Conservation (phyloP, 2,113 vertebrate species). For the Eira barbara region DNA sequence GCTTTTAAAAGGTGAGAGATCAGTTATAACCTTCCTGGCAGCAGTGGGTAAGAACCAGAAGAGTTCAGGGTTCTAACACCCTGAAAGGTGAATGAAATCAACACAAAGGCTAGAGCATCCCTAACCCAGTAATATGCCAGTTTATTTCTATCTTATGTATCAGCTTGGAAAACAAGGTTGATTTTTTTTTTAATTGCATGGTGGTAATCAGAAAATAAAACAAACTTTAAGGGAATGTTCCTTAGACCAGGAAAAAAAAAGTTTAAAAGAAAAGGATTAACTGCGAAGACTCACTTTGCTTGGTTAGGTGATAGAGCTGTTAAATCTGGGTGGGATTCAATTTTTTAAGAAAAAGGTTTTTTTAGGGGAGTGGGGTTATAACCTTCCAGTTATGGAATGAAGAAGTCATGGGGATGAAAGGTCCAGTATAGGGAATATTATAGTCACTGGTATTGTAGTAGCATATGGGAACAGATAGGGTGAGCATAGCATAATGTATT, state of each 20-base stretch:
- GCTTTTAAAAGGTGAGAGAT: neutral
- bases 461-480: neutral
- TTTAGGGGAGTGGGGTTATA: neutral
- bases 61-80: neutral
- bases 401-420: neutral
- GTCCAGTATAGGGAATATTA: neutral
- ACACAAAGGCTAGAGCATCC: neutral
- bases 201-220: slow-evolving; percentile 17
- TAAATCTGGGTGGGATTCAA: neutral
- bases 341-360: neutral
- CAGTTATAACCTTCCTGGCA: neutral
- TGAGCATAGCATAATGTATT: neutral
- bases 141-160: neutral
- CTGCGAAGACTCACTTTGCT: neutral
- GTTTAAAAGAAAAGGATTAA: neutral
- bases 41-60: neutral
- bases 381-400: neutral
- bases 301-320: neutral
- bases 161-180: neutral
- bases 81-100: neutral
- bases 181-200: neutral
- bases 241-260: neutral
- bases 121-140: neutral
- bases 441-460: neutral
- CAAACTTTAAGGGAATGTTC: neutral